Conservation (phyloP, 2,797 vertebrate species). For the Liparis tanakae region DNA sequence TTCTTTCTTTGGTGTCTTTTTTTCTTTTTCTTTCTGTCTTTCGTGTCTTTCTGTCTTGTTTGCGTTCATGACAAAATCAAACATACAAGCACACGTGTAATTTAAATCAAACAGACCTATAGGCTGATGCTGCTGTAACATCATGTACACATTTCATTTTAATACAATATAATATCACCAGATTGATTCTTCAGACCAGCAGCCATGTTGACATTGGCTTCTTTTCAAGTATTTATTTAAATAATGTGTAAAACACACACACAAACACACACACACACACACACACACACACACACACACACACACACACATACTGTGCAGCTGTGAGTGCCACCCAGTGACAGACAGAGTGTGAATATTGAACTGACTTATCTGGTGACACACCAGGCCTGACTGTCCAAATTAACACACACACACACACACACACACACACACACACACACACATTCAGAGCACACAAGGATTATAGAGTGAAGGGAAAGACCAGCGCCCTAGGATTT, state of each 20-base stretch:
- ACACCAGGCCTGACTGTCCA: constrained; percentile 70
- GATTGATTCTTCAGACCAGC: neutral
- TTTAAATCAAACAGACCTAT: neutral
- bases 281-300: constrained; percentile 25
- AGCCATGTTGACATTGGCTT: neutral
- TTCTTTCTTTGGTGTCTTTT: neutral
- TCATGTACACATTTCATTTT: neutral
- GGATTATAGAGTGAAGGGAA: constrained; percentile 39
- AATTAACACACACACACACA: constrained; percentile 68
- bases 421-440: constrained; percentile 31
- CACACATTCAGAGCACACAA: constrained; percentile 43
- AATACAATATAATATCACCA: neutral
- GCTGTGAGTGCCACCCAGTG: constrained; percentile 46
- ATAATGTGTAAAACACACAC: constrained; percentile 25
- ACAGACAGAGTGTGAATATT: constrained; percentile 75
- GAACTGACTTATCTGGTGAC: constrained; percentile 76
- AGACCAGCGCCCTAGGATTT: constrained; percentile 33
- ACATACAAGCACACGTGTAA: neutral
- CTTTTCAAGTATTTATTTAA: constrained; percentile 17
- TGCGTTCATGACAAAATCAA: neutral
- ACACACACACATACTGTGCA: constrained; percentile 16
- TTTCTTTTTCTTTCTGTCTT: neutral
- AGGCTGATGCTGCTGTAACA: neutral
- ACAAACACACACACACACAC: constrained; percentile 18
- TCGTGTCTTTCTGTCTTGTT: neutral